These are phyloP conservation scores for Melanostigma gelatinosum DNA, from an alignment of 2,113 vertebrate genomes.

Conservation along the genomic window DNA sequence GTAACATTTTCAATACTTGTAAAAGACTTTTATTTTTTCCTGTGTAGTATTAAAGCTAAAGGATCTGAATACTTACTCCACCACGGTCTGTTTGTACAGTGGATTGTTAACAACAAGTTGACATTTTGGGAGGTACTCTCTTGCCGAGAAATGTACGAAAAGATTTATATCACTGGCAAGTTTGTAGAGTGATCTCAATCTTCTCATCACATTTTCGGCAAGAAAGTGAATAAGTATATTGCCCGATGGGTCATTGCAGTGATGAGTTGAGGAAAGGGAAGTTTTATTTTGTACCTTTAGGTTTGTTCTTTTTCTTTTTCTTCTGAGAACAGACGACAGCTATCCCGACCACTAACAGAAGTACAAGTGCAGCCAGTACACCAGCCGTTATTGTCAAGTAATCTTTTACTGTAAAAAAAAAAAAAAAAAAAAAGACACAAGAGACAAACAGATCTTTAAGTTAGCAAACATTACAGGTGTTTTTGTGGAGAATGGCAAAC, in stretches of 20 bases:
- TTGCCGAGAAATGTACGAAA: background rate
- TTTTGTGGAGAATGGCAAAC: background rate
- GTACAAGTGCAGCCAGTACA: conserved; percentile 35
- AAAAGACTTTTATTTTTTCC: background rate
- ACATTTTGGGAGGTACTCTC: background rate
- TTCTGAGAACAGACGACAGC: conserved; percentile 30
- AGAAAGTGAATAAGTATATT: background rate
- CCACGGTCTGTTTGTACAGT: background rate
- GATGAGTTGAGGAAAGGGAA: background rate
- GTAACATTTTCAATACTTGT: background rate
- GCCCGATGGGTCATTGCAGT: background rate
- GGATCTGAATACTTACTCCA: background rate
- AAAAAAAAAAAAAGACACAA: conserved; percentile 22
- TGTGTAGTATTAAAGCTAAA: background rate
- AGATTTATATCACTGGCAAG: background rate
- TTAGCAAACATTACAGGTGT: background rate
- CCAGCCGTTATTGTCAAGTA: background rate
- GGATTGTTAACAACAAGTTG: background rate
- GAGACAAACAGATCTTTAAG: background rate
- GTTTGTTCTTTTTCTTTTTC: conserved; percentile 39
- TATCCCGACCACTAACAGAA: conserved; percentile 31
- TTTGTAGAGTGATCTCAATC: background rate
- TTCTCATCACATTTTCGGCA: background rate
- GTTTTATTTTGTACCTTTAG: conserved; percentile 35
- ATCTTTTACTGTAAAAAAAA: background rate